Conservation (phyloP, 2,797 vertebrate species). For the Sebastes cheni region DNA sequence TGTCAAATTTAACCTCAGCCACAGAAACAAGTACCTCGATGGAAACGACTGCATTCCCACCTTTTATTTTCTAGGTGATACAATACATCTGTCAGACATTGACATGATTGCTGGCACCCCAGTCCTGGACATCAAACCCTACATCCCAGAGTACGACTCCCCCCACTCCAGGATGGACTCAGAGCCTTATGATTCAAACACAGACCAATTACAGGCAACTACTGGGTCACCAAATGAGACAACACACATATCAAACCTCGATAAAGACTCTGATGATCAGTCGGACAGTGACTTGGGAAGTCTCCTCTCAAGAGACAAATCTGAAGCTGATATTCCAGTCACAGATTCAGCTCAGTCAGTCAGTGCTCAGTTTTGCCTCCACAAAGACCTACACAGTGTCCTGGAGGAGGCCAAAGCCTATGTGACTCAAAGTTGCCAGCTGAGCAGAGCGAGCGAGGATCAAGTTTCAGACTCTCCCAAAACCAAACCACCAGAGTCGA, state of each 20-base stretch:
- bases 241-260: background rate
- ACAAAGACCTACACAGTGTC: constrained; percentile 26
- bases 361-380: constrained; percentile 4
- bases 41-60: background rate
- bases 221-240: background rate
- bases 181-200: constrained; percentile 3
- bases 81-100: constrained; percentile 86
- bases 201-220: background rate
- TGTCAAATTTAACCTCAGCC: background rate
- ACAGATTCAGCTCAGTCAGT: background rate
- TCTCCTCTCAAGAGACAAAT: background rate
- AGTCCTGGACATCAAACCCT: constrained; percentile 91
- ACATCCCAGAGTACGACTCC: constrained; percentile 90
- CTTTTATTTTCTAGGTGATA: constrained; percentile 80
- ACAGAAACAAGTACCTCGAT: background rate
- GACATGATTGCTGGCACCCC: constrained; percentile 92
- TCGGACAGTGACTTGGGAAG: background rate
- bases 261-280: background rate
- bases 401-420: constrained; percentile 67
- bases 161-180: constrained; percentile 60
- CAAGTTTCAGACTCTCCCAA: background rate
- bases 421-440: constrained; percentile 48
- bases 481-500: background rate
- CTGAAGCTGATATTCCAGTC: background rate
- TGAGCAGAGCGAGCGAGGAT: background rate